Evolutionary conservation across 2,888 invertebrate genomes (phyloP).

Genomic region (Campoplex nolae): DNA sequence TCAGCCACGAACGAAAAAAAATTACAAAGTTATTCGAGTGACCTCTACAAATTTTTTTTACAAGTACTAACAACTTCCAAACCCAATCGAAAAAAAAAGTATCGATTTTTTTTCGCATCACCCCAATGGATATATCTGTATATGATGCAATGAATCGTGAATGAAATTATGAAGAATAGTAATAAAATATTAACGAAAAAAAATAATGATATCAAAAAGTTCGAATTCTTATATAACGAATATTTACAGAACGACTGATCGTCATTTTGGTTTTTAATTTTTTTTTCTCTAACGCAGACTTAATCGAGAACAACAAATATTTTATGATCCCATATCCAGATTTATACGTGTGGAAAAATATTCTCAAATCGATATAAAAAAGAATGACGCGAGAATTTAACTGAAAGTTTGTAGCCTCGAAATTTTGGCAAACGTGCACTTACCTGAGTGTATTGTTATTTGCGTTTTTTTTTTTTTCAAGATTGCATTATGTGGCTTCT

Average conservation of each 20-base stretch:
- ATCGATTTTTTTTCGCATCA: too few relatives aligned
- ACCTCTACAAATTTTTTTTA: too few relatives aligned
- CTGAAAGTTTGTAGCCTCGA: background rate
- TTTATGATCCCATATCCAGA: background rate
- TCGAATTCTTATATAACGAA: background rate
- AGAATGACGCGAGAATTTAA: background rate
- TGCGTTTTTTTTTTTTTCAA: background rate
- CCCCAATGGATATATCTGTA: background rate
- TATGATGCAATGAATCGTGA: background rate
- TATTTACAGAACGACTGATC: background rate
- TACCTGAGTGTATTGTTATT: background rate
- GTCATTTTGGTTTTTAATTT: too few relatives aligned
- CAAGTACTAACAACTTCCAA: too few relatives aligned
- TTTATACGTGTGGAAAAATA: background rate
- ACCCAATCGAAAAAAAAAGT: too few relatives aligned
- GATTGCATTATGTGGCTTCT: constrained; percentile 6
- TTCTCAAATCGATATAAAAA: background rate
- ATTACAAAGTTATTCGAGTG: too few relatives aligned
- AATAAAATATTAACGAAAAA: background rate
- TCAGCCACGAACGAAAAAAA: too few relatives aligned
- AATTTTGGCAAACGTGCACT: background rate
- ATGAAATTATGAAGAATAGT: background rate
- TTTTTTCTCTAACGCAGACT: too few relatives aligned
- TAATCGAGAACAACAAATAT: too few relatives aligned
- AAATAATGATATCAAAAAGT: background rate